Conservation (phyloP, 2,888 invertebrate genomes). For the Listrodromus nycthemerus region DNA sequence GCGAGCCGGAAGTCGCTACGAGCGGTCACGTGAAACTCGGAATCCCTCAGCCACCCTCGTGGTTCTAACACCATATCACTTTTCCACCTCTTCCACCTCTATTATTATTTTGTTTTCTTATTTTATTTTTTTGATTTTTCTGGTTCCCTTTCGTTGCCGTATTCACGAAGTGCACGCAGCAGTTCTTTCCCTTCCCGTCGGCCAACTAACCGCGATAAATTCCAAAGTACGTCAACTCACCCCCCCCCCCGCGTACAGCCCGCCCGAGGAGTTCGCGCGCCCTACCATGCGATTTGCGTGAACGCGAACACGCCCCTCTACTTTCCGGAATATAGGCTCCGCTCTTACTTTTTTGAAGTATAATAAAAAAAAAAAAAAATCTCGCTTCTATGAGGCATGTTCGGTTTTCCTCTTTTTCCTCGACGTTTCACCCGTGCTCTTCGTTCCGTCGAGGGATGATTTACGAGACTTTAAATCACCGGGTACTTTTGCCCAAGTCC, state of each 20-base stretch:
- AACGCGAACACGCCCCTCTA: constrained; percentile 67
- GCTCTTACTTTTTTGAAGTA: constrained; percentile 15
- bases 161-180: constrained; percentile 31
- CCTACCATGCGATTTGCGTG: constrained; percentile 76
- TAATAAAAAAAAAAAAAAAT: constrained; percentile 1
- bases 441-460: constrained; percentile 59
- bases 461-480: constrained; percentile 65
- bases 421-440: constrained; percentile 8
- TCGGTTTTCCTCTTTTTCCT: constrained; percentile 35
- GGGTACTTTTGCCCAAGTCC: constrained; percentile 30
- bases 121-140: background rate
- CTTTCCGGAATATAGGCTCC: constrained; percentile 38
- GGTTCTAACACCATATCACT: constrained; percentile 48
- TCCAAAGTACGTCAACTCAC: constrained; percentile 61
- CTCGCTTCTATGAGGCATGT: constrained; percentile 19
- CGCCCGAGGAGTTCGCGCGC: constrained; percentile 20
- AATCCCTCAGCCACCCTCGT: constrained; percentile 30
- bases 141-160: background rate
- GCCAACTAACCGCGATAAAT: constrained; percentile 66
- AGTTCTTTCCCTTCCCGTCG: constrained; percentile 42
- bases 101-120: constrained; percentile 30
- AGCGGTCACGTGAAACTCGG: constrained; percentile 68
- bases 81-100: constrained; percentile 36
- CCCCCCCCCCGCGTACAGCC: constrained; percentile 9
- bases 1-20: constrained; percentile 55